Evolutionary conservation across 2,797 vertebrate genomes (phyloP), one percentile per base, ranked within the genome.

Genomic region (Heliangelus exortis): DNA sequence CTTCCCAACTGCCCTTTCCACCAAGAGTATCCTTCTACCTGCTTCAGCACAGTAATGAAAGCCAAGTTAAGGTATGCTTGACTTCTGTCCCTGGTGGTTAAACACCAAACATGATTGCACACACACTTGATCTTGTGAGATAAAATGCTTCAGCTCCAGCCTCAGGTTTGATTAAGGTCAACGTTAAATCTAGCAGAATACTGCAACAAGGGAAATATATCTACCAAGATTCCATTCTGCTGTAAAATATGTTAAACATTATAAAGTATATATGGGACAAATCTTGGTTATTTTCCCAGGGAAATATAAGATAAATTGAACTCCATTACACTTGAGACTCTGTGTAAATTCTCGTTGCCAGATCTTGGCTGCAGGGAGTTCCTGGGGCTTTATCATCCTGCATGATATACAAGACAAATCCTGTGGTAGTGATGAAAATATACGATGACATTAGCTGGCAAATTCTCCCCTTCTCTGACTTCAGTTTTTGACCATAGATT

Each of bases 161-260:
- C 41, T 83, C 57, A 80, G 31, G 13, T 95, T 73, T 89, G 41
- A 89, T 89, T 92, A 74, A 83, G 75, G 78, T 93, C 75, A 89
- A 79, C 87, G 33, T 65, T 90, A 77, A 89, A 83, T 87, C 75
- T 69, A 91, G 45, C n/a, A 78, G 72, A 87, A 78, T 54, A n/a
- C 29, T 36, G 47, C 8, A 10, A 73, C 11, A 7, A 57, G 13
- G 29, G 26, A 83, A 88, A 71, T 67, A 67, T 50, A 82, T 81
- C 91, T 76, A 76, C 33, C 28, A 59, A 54, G 17, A 74, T 50
- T 76, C 21, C 7, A 3, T 88, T 82, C 76, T 87, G 20, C n/a
- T 82, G 59, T 73, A 78, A 90, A 95, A 77, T 85, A 47, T 45
- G 21, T 89, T 89, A 89, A 93, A 34, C 5, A 9, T 29, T 16